Evolutionary conservation across 2,888 invertebrate species (phyloP), one percentile per base, ranked within the genome.

Genomic region (Rhingia rostrata): DNA sequence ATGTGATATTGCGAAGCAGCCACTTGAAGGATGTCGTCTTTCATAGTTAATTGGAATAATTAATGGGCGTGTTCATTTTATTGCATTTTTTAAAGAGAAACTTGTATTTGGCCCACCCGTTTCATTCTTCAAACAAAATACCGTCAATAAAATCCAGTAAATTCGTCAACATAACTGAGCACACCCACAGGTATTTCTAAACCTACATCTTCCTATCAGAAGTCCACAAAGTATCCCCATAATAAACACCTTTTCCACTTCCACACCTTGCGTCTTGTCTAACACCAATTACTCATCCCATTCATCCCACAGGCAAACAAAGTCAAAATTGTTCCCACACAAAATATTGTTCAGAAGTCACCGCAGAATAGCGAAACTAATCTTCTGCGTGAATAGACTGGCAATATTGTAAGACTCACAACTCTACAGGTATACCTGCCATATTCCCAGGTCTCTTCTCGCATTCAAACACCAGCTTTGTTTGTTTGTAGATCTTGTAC

Each of bases 261-360:
- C 30, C 37, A 51, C 72, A 61, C 61, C 41, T 49, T 32, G 14
- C 49, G 37, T 72, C 54, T 6, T 4, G 2, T 3, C 39, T 47
- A n/a, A n/a, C n/a, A 4, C 63, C 43, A 63, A 73, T 64, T 56
- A 74, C 47, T 49, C 64, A 74, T 56, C 10, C 33, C 41, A 53
- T 66, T 67, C 66, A 43, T 33, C n/a, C 0, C 33, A n/a, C 9
- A 4, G 35, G 22, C 6, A 43, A 67, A 43, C 9, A 45, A 35
- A 53, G 60, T 53, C 35, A 51, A 61, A 53, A 43, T 22, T 43
- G 5, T 61, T 72, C 51, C 51, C 51, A 64, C 66, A 58, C 41
- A 22, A 1, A 75, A 53, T 43, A 58, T 41, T 66, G 32, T 7
- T 35, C 64, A 60, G 30, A 43, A 66, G 58, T 74, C 74, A 74